phyloP scores from a whole-genome alignment of 2,113 vertebrate genomes.

The Hippopotamus amphibius region DNA sequence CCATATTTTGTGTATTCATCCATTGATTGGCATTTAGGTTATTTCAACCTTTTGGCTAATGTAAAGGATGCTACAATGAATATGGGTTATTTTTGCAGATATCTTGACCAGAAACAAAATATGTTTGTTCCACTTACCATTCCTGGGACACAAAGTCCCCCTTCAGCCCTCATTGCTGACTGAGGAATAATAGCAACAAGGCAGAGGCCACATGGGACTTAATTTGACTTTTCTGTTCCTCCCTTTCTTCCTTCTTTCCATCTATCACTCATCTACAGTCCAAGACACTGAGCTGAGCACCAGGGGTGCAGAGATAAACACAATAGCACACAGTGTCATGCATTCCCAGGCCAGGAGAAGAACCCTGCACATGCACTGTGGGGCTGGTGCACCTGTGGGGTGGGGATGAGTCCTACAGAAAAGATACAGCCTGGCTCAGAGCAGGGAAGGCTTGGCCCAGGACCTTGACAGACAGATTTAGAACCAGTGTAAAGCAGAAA shows the following conservation, averaged over 20 bases:
- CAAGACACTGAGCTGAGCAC: background rate
- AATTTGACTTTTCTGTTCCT: background rate
- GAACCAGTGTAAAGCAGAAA: background rate
- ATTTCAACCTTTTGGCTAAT: background rate
- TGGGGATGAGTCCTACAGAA: background rate
- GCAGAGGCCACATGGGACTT: background rate
- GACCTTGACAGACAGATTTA: background rate
- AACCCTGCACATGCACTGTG: accelerated
- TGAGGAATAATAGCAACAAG: background rate
- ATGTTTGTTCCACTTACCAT: background rate
- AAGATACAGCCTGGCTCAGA: background rate
- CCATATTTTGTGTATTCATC: background rate
- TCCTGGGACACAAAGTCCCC: background rate
- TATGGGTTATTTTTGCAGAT: background rate
- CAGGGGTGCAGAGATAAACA: background rate
- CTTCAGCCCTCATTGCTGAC: background rate
- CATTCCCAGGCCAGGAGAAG: background rate
- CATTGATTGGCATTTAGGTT: background rate
- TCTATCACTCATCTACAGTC: background rate
- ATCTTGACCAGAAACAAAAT: background rate
- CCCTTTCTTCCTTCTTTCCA: background rate
- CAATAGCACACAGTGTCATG: background rate
- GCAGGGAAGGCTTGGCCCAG: background rate
- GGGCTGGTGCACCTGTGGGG: too few relatives aligned
- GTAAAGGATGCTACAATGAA: background rate